phyloP scores from a whole-genome alignment of 2,888 invertebrate genomes.

The Ennomos erosarius region DNA sequence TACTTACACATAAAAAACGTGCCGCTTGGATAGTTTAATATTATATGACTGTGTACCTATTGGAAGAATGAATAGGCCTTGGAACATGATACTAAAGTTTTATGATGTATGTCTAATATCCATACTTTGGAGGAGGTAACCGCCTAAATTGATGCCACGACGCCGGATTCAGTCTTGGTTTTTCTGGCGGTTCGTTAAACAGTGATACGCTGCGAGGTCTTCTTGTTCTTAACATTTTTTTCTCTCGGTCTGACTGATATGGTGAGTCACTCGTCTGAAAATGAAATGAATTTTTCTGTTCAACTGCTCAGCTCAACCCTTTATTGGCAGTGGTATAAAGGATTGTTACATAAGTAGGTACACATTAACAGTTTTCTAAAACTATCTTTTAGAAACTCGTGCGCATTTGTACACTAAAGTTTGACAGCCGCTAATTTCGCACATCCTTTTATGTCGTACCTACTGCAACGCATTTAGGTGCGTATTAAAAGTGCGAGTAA shows the following conservation, averaged over 20 bases:
- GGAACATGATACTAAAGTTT: neutral
- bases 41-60: conserved; percentile 9
- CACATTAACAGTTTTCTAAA: too few species aligned
- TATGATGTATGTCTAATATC: neutral
- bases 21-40: conserved; percentile 2
- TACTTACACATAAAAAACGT: conserved; percentile 5
- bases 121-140: conserved; percentile 78
- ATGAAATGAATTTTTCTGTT: neutral
- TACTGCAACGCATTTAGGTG: too few species aligned
- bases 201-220: conserved; percentile 80
- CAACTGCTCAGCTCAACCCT: too few species aligned
- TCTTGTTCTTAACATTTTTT: conserved; percentile 60
- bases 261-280: conserved; percentile 79
- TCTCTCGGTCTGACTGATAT: conserved; percentile 76
- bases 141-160: conserved; percentile 81
- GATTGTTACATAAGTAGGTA: too few species aligned
- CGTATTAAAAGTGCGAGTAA: too few species aligned
- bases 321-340: too few species aligned
- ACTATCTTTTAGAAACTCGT: too few species aligned
- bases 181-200: conserved; percentile 73
- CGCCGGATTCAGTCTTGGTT: conserved; percentile 73
- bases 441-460: too few species aligned
- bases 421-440: too few species aligned
- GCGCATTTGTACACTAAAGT: too few species aligned
- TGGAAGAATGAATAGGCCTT: conserved; percentile 1